Evolutionary conservation across 2,113 vertebrate species (phyloP), one percentile per base, ranked within the genome.

Genomic region (Mesitornis unicolor): DNA sequence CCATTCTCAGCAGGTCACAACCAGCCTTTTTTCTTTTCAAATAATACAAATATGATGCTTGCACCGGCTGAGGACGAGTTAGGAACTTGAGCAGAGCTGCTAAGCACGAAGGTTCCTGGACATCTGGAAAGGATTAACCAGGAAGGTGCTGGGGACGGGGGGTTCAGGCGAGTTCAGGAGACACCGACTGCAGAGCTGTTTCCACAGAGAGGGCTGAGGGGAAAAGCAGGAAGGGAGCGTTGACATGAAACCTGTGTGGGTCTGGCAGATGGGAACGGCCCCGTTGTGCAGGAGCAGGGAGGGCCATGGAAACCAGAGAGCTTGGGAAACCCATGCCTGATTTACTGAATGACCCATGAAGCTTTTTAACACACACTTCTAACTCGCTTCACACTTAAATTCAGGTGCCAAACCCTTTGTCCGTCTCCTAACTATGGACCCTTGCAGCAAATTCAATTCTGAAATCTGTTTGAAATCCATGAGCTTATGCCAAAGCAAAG

Each of bases 91-190:
- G 73, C 28, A 89, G 63, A 92, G 78, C 56, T 47, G 77, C 80
- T 89, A 51, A 92, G 86, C 80, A 67, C 74, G 6, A 60, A 95
- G 93, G 86, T 63, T 87, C 73, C 86, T 47, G 25, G 51, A 91
- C 95, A 94, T 96, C 96, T 97, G 96, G 93, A 91, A 96, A 56
- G 81, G 71, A 95, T 96, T 95, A 95, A 64, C 47, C 26, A 33
- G 90, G 94, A 96, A 93, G 89, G 95, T 87, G 87, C 73, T 42
- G 17, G 86, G 86, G 91, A 95, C 93, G 77, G 59, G 84, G 94
- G 78, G 94, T 93, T 95, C 76, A 96, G 80, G 80, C 64, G 56
- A 95, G 89, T 90, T 97, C 91, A 97, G n/a, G 91, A 95, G 86
- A 96, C 91, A 96, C 93, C 93, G 92, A 95, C 91, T 94, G 91